phyloP scores from a whole-genome alignment of 2,113 vertebrate genomes.

The Junco hyemalis region DNA sequence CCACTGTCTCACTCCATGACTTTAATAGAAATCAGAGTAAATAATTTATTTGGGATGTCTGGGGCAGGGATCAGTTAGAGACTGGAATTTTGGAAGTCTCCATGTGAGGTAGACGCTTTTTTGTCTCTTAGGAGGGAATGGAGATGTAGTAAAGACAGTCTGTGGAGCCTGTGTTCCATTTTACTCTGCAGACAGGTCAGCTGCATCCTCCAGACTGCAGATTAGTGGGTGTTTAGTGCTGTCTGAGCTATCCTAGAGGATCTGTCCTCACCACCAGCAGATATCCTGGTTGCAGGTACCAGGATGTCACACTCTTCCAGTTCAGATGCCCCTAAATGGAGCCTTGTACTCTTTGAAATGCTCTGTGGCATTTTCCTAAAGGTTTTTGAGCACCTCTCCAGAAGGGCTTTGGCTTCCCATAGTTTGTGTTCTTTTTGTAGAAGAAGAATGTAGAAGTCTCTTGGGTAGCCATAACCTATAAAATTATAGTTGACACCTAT shows the following conservation, averaged over 20 bases:
- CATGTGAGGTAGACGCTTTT: background rate
- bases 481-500: background rate
- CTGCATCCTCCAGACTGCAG: background rate
- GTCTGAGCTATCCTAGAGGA: background rate
- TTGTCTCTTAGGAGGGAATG: background rate
- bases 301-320: background rate
- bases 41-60: slow-evolving; percentile 57
- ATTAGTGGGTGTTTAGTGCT: background rate
- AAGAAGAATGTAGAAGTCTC: too few relatives aligned
- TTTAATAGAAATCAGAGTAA: slow-evolving; percentile 32
- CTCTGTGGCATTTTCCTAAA: background rate
- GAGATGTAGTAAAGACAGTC: background rate
- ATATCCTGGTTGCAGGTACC: background rate
- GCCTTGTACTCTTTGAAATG: background rate
- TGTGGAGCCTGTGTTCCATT: background rate
- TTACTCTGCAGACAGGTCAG: background rate
- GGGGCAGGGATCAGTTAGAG: background rate
- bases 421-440: background rate
- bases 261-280: background rate
- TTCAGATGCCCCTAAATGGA: background rate
- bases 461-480: background rate
- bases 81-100: slow-evolving; percentile 21
- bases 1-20: background rate
- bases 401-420: background rate
- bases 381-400: background rate